Evolutionary conservation across 2,113 vertebrate genomes (phyloP), one percentile per base, ranked within the genome.

Genomic region (Abramis brama): DNA sequence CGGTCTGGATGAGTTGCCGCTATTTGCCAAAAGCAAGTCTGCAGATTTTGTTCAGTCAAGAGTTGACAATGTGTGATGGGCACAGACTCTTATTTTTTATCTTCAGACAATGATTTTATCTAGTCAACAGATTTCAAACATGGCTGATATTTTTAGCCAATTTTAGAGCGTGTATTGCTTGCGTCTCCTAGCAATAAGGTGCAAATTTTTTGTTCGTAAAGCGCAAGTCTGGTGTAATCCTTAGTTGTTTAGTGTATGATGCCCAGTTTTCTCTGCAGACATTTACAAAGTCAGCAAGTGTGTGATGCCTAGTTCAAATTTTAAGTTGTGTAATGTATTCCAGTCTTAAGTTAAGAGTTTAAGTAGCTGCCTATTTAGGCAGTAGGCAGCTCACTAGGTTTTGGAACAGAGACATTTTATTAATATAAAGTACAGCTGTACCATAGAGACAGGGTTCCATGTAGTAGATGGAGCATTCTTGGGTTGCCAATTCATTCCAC

Each of bases 401-500:
- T 74, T 25, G 43, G 23, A 74, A 71, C 68, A 43, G 33, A 74
- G 43, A 23, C 5, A 47, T 47, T 74, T 33, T 25, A 83, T 12
- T 2, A 84, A 60, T 2, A 47, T 8, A 4, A 74, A 21, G 6
- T 39, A 12, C 4, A 83, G 50, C 87, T 93, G 96, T 94, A 99
- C 98, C 97, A 99, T 95, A 0, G 98, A 99, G 0, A 97, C 97
- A 33, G 97, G 97, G n/a, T 97, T 99, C 98, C 98, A 99, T 11
- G 97, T 98, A 52, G 97, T 99, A 81, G 96, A 96, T 6, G 97
- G 97, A 30, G 97, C 97, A 74, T 96, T 95, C 93, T 97, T 99
- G 90, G 97, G 98, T 86, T 99, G 98, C 98, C 98, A 99, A 93
- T 98, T 97, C 94, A 96, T 97, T 91, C 98, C 98, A 76, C 98